Evolutionary conservation across 1,140 invertebrate genomes (phyloP).

Genomic region (Nylanderia fulva): DNA sequence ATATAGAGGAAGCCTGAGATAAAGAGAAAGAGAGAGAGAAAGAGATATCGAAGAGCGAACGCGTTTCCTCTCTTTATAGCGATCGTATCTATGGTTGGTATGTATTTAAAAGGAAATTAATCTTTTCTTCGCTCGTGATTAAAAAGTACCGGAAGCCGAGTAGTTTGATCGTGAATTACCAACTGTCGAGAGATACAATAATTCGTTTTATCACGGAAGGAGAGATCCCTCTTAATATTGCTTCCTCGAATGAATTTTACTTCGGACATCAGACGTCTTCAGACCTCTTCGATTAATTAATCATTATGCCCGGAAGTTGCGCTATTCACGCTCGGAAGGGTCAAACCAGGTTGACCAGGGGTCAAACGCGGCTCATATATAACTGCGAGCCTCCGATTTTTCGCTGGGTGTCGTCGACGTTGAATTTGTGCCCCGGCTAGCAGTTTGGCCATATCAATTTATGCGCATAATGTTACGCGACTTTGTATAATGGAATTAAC

Average conservation of each 20-base stretch:
- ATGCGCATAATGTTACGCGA: conserved; percentile 13
- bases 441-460: conserved; percentile 3
- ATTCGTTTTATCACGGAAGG: conserved; percentile 57
- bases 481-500: conserved; percentile 27
- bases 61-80: neutral
- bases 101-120: neutral
- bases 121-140: conserved; percentile 19
- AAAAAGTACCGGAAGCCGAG: too few species aligned
- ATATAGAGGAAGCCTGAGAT: neutral
- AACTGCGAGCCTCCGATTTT: conserved; percentile 32
- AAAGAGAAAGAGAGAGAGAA: too few species aligned
- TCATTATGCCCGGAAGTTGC: conserved; percentile 60
- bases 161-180: neutral
- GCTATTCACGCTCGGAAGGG: conserved; percentile 41
- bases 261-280: conserved; percentile 46
- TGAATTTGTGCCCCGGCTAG: neutral
- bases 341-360: neutral
- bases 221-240: conserved; percentile 51
- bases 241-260: conserved; percentile 44
- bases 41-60: conserved; percentile 7
- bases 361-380: conserved; percentile 27
- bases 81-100: neutral
- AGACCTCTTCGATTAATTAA: conserved; percentile 69
- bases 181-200: conserved; percentile 42
- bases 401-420: neutral